These are phyloP conservation scores for Trochalopteron elliotii DNA, from an alignment of 2,113 vertebrate genomes.

Conservation along the genomic window DNA sequence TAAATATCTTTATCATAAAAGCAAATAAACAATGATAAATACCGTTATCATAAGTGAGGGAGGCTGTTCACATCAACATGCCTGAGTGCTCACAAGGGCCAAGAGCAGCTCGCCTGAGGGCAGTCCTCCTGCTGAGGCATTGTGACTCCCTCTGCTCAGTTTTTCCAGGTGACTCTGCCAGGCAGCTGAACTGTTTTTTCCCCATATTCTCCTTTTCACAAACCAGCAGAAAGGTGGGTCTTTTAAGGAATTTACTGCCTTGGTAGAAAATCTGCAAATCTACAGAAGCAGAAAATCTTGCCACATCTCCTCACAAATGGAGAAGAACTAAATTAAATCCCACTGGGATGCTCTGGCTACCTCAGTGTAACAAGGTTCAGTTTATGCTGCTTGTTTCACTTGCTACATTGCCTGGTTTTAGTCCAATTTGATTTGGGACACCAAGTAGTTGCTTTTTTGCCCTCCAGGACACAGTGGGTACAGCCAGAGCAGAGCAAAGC, in stretches of 20 bases:
- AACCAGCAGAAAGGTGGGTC: not conserved
- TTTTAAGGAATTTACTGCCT: not conserved
- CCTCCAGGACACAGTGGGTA: accelerated
- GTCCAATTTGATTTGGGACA: not conserved
- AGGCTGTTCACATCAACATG: not conserved
- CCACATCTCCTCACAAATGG: accelerated
- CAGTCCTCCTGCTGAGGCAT: not conserved
- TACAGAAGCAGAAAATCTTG: not conserved
- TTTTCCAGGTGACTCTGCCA: not conserved
- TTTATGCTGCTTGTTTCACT: not conserved
- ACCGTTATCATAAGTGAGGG: not conserved
- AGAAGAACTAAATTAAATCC: not conserved
- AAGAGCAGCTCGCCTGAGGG: accelerated
- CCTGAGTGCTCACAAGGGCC: not conserved
- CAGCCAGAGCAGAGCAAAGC: not conserved
- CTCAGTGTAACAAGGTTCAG: not conserved
- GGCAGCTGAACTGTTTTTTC: not conserved
- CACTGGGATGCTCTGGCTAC: not conserved
- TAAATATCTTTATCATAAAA: not conserved
- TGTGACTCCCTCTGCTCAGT: not conserved
- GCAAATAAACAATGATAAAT: not conserved
- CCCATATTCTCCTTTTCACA: not conserved
- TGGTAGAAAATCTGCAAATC: not conserved
- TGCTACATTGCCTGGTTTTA: not conserved
- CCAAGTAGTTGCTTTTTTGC: not conserved